These are phyloP conservation scores for Corythucha ciliata DNA, from an alignment of 2,888 invertebrate genomes.

Conservation along the genomic window DNA sequence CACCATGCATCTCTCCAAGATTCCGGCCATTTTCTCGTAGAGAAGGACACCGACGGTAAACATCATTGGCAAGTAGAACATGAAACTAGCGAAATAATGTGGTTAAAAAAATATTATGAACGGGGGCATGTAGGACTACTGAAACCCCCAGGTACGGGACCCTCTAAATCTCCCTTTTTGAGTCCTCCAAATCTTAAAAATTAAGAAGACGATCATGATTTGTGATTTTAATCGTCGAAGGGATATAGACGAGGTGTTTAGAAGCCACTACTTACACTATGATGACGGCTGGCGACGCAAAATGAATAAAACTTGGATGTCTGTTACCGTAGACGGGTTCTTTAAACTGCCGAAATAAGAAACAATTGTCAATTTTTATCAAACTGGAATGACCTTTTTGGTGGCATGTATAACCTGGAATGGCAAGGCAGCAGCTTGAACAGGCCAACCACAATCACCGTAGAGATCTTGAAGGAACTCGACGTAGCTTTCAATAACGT, in stretches of 20 bases:
- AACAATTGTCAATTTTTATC: not conserved
- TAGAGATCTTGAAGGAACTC: conserved; percentile 32
- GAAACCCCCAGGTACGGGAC: too few relatives aligned
- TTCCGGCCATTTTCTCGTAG: conserved; percentile 38
- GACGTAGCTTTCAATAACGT: conserved; percentile 32
- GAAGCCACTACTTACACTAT: conserved; percentile 34
- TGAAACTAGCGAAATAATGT: conserved; percentile 34
- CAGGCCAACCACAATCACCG: conserved; percentile 33
- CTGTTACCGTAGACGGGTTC: conserved; percentile 35
- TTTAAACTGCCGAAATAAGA: conserved; percentile 31
- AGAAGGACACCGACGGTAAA: conserved; percentile 37
- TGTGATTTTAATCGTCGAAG: not conserved
- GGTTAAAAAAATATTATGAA: too few relatives aligned
- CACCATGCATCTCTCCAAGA: conserved; percentile 37
- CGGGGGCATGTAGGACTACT: too few relatives aligned
- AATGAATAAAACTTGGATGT: conserved; percentile 35
- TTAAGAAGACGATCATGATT: too few relatives aligned
- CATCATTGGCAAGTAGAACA: conserved; percentile 37
- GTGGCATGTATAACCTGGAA: too few relatives aligned
- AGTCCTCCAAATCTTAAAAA: too few relatives aligned
- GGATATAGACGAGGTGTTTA: not conserved
- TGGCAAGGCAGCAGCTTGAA: conserved; percentile 33
- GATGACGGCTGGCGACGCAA: conserved; percentile 36
- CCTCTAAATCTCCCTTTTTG: too few relatives aligned
- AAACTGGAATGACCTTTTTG: not conserved